Evolutionary conservation across 2,113 vertebrate species (phyloP).

Genomic region (Arenaria interpres): DNA sequence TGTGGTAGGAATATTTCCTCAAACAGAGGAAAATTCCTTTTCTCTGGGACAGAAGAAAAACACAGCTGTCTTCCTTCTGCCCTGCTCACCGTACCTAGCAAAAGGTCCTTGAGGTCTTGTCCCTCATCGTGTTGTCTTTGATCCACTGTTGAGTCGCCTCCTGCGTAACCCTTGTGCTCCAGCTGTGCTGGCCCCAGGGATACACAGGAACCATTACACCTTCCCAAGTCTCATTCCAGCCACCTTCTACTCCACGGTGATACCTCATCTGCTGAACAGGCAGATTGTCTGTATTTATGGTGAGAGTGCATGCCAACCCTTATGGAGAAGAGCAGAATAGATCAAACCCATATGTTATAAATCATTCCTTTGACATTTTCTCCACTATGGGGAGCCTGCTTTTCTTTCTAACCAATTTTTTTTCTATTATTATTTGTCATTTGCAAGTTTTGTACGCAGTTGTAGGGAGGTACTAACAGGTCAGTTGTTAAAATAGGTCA

Average conservation of each 20-base stretch:
- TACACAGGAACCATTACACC: background rate
- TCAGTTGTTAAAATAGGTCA: conserved; percentile 17
- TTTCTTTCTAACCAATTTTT: background rate
- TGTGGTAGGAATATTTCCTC: background rate
- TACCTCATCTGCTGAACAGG: background rate
- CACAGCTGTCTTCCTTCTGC: background rate
- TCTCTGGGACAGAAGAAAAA: background rate
- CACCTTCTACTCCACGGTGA: background rate
- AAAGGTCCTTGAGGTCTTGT: background rate
- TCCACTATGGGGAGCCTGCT: background rate
- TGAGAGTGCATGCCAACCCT: background rate
- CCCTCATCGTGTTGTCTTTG: background rate
- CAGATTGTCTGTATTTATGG: background rate
- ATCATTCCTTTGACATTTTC: background rate
- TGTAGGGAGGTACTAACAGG: background rate
- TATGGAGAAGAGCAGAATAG: background rate
- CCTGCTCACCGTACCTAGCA: background rate
- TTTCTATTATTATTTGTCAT: background rate
- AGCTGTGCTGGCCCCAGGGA: background rate
- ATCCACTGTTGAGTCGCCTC: background rate
- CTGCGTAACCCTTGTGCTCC: background rate
- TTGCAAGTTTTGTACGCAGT: background rate
- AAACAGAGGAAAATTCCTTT: background rate
- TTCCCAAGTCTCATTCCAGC: background rate
- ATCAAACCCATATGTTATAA: background rate